These are phyloP conservation scores for Biston stratarius DNA, from an alignment of 2,888 invertebrate genomes.

Conservation along the genomic window DNA sequence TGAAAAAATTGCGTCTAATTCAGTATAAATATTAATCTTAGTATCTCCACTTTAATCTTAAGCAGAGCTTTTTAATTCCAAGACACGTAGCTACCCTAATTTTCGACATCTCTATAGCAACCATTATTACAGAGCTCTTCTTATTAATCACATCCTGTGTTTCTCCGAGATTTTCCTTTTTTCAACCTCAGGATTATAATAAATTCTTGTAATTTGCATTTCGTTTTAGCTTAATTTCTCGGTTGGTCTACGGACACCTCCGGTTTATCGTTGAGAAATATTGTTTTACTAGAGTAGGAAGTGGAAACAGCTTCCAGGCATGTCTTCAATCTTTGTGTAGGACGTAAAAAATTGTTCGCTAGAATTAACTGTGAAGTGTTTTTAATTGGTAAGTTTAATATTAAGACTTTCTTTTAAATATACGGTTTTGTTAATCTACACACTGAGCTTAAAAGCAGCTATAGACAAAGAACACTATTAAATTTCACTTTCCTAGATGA, in stretches of 20 bases:
- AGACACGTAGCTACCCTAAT: conserved; percentile 37
- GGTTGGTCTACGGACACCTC: conserved; percentile 58
- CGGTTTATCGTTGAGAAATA: conserved; percentile 53
- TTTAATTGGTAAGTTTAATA: too few species aligned
- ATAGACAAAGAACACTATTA: too few species aligned
- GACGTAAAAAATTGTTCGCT: not conserved
- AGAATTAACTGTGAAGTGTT: too few species aligned
- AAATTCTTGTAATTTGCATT: conserved; percentile 83
- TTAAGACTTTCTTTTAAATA: too few species aligned
- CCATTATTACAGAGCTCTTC: conserved; percentile 47
- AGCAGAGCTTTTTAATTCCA: conserved; percentile 31
- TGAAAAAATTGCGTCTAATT: conserved; percentile 12
- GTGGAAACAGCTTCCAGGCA: conserved; percentile 1
- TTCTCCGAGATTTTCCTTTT: conserved; percentile 61
- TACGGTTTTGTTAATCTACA: too few species aligned
- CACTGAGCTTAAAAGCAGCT: too few species aligned
- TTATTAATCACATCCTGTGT: conserved; percentile 76
- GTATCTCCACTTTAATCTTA: conserved; percentile 26
- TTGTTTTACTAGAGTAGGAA: conserved; percentile 6
- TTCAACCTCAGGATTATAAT: conserved; percentile 78
- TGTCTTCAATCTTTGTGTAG: not conserved
- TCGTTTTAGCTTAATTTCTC: conserved; percentile 73
- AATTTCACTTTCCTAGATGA: too few species aligned
- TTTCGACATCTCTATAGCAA: conserved; percentile 39
- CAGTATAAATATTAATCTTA: conserved; percentile 26